A percentile compares a stretch with the other conserved stretches of the same genome.
phyloP scores from a whole-genome alignment of 2,888 invertebrate species.

The Philereme vetulata region DNA sequence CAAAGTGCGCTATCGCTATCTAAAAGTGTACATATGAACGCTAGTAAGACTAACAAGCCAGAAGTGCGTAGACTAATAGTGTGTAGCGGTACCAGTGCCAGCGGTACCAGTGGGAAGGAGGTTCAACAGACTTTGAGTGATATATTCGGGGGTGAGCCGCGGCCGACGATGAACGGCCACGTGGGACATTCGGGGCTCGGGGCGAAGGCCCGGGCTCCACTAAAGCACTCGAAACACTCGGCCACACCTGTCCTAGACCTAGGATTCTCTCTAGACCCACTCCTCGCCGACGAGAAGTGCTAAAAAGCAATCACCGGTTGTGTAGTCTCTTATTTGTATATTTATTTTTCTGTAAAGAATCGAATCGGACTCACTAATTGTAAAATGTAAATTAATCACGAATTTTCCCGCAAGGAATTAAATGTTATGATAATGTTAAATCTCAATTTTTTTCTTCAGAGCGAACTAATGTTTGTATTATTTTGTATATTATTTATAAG shows the following conservation, averaged over 20 bases:
- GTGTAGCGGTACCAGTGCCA: slow-evolving; percentile 62
- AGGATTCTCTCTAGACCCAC: slow-evolving; percentile 74
- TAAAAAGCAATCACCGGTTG: slow-evolving; percentile 74
- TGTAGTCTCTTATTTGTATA: slow-evolving; percentile 78
- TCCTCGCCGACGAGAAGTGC: slow-evolving; percentile 80
- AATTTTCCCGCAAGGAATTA: slow-evolving; percentile 67
- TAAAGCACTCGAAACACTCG: slow-evolving; percentile 59
- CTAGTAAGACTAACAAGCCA: slow-evolving; percentile 73
- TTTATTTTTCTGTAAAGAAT: slow-evolving; percentile 78
- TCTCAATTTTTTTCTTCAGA: slow-evolving; percentile 70
- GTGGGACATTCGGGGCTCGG: slow-evolving; percentile 44
- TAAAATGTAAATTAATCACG: slow-evolving; percentile 71
- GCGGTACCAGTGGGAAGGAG: slow-evolving; percentile 41
- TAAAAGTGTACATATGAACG: slow-evolving; percentile 74
- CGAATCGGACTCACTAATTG: slow-evolving; percentile 65
- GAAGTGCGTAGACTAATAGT: slow-evolving; percentile 79
- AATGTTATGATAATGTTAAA: slow-evolving; percentile 72
- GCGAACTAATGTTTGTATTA: slow-evolving; percentile 80
- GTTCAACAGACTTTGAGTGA: slow-evolving; percentile 65
- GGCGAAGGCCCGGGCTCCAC: slow-evolving; percentile 38
- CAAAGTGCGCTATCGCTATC: slow-evolving; percentile 67
- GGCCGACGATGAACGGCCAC: slow-evolving; percentile 65
- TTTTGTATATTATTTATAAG: slow-evolving; percentile 84
- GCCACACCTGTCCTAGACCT: slow-evolving; percentile 65
- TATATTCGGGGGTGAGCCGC: slow-evolving; percentile 59